These are phyloP conservation scores for Meta bourneti DNA, from an alignment of 2,888 invertebrate genomes.

Conservation along the genomic window DNA sequence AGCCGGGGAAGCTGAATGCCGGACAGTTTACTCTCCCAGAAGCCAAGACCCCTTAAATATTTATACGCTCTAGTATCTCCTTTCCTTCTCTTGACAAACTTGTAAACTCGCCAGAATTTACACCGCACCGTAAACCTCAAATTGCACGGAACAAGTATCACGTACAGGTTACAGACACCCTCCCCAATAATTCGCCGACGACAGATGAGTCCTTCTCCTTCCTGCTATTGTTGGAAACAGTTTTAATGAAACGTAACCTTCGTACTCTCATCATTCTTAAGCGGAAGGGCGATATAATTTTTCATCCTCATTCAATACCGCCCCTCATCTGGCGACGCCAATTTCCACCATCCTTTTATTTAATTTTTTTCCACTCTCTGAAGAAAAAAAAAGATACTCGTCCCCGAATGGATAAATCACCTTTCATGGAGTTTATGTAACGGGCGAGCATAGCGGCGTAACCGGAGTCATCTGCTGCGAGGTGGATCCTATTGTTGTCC, in stretches of 20 bases:
- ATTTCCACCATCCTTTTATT: slow-evolving; percentile 4
- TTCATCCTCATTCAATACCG: slow-evolving; percentile 52
- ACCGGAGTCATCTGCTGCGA: slow-evolving; percentile 53
- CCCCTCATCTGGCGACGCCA: not conserved
- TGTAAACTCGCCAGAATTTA: slow-evolving; percentile 28
- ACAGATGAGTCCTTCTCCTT: no score
- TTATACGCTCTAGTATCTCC: slow-evolving; percentile 7
- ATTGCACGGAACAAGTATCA: not conserved
- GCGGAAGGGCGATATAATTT: slow-evolving; percentile 53
- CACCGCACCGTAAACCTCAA: not conserved
- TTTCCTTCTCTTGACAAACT: slow-evolving; percentile 7
- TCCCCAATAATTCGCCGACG: no score
- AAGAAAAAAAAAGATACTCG: not conserved
- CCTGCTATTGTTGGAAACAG: not conserved
- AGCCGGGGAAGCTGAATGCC: slow-evolving; percentile 9
- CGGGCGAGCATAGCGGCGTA: not conserved
- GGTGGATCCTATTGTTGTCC: slow-evolving; percentile 49
- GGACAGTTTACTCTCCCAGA: not conserved
- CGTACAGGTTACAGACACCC: no score
- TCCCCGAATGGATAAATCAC: not conserved
- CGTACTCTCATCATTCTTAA: not conserved
- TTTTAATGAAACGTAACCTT: slow-evolving; percentile 53
- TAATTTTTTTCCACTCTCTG: not conserved
- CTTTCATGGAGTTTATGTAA: not conserved
- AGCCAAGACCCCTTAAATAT: not conserved